These are phyloP conservation scores for Tortricodes alternella DNA, from an alignment of 2,888 invertebrate species.

Conservation along the genomic window DNA sequence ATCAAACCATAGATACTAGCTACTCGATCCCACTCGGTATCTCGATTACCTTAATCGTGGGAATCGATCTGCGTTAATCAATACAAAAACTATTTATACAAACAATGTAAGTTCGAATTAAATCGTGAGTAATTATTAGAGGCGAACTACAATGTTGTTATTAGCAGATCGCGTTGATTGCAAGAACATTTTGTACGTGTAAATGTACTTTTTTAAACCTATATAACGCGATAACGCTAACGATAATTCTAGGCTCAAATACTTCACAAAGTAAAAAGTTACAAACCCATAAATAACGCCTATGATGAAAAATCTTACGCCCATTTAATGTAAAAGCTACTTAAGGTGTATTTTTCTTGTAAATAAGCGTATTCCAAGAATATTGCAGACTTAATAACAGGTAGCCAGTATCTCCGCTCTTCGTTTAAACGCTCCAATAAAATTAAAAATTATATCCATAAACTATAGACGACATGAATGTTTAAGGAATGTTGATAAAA, in stretches of 20 bases:
- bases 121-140: constrained; percentile 13
- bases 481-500: constrained; percentile 22
- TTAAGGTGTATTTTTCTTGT: constrained; percentile 15
- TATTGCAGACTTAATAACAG: constrained; percentile 21
- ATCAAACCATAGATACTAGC: constrained; percentile 32
- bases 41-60: constrained; percentile 57
- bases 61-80: constrained; percentile 52
- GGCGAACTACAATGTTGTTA: constrained; percentile 10
- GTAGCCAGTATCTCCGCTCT: constrained; percentile 17
- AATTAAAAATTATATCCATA: constrained; percentile 2
- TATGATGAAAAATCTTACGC: constrained; percentile 10
- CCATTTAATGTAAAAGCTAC: constrained; percentile 10
- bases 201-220: not conserved
- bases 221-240: no score
- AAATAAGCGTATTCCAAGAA: constrained; percentile 21
- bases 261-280: no score
- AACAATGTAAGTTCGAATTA: not conserved
- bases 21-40: constrained; percentile 36
- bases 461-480: constrained; percentile 14
- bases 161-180: constrained; percentile 10
- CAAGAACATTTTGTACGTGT: no score
- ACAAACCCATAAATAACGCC: no score
- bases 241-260: no score
- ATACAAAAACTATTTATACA: constrained; percentile 10
- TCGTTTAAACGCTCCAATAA: constrained; percentile 17